phyloP scores from a whole-genome alignment of 2,888 invertebrate genomes.

The Cecidostiba fungosa region DNA sequence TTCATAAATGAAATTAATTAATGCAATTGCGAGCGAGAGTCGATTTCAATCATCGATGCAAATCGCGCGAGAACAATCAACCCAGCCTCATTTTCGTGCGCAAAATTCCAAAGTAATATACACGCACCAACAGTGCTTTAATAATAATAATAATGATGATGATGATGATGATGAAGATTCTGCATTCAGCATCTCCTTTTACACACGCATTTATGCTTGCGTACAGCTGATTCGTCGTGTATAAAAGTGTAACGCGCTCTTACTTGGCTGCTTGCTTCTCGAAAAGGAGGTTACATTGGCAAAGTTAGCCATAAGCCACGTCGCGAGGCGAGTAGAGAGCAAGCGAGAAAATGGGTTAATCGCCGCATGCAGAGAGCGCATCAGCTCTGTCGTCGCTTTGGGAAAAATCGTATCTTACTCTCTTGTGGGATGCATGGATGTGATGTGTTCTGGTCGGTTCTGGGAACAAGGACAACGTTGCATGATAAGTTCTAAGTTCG shows the following conservation, averaged over 20 bases:
- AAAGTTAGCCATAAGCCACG: constrained; percentile 25
- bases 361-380: constrained; percentile 22
- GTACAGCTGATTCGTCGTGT: background rate
- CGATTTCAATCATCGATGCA: background rate
- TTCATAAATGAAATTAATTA: too few relatives aligned
- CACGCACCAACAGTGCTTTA: background rate
- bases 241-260: constrained; percentile 36
- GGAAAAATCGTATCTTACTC: constrained; percentile 4
- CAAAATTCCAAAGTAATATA: background rate
- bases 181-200: background rate
- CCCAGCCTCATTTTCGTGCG: background rate
- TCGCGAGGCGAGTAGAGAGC: background rate
- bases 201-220: background rate
- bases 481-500: background rate
- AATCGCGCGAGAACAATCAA: background rate
- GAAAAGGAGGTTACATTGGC: constrained; percentile 40
- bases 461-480: constrained; percentile 2
- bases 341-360: constrained; percentile 52
- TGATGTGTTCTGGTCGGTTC: constrained; percentile 2
- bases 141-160: too few relatives aligned
- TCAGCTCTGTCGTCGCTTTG: background rate
- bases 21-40: background rate
- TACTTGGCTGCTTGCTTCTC: background rate
- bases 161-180: background rate
- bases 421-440: background rate